Evolutionary conservation across 2,888 invertebrate species (phyloP), one percentile per base, ranked within the genome.

Genomic region (Crioceris asparagi): DNA sequence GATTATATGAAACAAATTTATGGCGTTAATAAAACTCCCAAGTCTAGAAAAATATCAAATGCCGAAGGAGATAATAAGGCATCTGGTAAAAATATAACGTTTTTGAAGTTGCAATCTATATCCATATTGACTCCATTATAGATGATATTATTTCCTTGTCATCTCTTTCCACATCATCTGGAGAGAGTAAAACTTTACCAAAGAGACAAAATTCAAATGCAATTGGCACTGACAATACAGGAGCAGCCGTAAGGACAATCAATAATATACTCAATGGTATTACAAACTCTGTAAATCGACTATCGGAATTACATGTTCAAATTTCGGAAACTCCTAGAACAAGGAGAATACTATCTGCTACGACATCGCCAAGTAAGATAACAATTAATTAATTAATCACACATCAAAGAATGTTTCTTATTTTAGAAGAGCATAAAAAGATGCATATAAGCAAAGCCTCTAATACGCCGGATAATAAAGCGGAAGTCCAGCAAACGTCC

Each of bases 1-100:
- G 61, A 66, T 45, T 62, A 61, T 33, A 61, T 67, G 62, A 65
- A 65, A 46, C 56, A 57, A 45, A 44, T 64, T 16, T 68, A 63
- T 41, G 49, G 48, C 8, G 40, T 37, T 2, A 39, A 44, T 12
- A 40, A 39, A 29, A 25, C 25, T 12, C 23, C 17, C 3, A 48
- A 48, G 15, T 32, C 39, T 10, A 41, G 49, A 17, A 50, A 48
- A 16, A 43, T 46, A 17, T 48, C 47, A 29, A 42, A 36, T 23
- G 27, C 32, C 27, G 14, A 35, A 10, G 11, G 21, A 18, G 17
- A 7, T 11, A 38, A 36, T 19, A 43, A 44, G 31, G 14, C 32
- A 5, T 35, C 41, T 34, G 43, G 46, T 44, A 35, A 10, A 8
- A 39, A 29, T 5, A n/a, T 16, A 23, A 32, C 17, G 12, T 23